These are phyloP conservation scores for Callipepla californica DNA, from an alignment of 2,113 vertebrate species.

Conservation along the genomic window DNA sequence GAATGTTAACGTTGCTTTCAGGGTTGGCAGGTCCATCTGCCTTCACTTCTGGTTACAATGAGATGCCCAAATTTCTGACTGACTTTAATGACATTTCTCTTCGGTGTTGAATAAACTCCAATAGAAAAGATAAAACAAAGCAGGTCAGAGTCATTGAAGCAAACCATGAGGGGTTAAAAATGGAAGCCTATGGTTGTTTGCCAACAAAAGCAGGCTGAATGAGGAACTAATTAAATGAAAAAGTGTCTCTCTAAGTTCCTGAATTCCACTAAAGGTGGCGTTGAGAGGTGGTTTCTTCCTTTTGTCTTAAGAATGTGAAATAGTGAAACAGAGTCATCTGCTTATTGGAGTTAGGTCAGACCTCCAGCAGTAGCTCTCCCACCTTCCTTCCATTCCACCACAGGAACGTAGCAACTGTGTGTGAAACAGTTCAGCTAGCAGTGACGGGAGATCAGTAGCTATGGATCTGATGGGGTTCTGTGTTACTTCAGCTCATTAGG, in stretches of 20 bases:
- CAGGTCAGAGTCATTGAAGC: not conserved
- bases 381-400: not conserved
- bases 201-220: not conserved
- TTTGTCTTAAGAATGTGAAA: not conserved
- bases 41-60: not conserved
- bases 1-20: not conserved
- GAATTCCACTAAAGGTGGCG: not conserved
- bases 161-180: not conserved
- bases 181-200: not conserved
- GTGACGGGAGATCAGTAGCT: not conserved
- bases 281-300: not conserved
- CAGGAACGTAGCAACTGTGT: not conserved
- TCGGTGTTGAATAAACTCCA: constrained; percentile 50
- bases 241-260: not conserved
- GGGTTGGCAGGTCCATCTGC: no score
- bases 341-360: not conserved
- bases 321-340: not conserved
- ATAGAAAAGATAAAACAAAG: not conserved
- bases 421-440: not conserved
- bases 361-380: not conserved
- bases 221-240: not conserved
- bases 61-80: not conserved
- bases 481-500: constrained; percentile 31
- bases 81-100: not conserved
- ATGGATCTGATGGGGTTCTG: not conserved